A percentile compares a stretch with the other conserved stretches of the same genome.
phyloP scores from a whole-genome alignment of 2,797 vertebrate species.

The Microhierax caerulescens region DNA sequence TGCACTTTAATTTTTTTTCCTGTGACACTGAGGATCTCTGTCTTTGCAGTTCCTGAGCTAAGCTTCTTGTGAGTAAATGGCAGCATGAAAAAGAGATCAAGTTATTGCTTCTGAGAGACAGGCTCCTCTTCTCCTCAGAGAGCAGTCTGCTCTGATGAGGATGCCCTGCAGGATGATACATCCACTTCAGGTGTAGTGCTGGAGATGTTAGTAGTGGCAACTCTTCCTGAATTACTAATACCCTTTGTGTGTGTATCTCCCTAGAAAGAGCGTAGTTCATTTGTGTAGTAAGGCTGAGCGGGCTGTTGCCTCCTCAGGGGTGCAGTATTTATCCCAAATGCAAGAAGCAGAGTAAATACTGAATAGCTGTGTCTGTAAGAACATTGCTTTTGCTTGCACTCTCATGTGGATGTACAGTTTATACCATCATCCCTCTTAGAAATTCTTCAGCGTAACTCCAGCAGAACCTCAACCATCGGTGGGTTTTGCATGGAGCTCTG shows the following conservation, averaged over 20 bases:
- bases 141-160: background rate
- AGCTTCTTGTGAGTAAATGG: background rate
- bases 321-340: background rate
- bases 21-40: background rate
- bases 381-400: background rate
- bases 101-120: background rate
- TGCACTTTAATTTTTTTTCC: background rate
- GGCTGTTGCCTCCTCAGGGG: background rate
- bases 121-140: background rate
- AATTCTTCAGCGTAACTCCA: background rate
- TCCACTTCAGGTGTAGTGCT: background rate
- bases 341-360: background rate
- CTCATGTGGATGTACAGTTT: background rate
- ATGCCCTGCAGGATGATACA: background rate
- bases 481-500: background rate
- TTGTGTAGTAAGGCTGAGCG: background rate
- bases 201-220: background rate
- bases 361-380: background rate
- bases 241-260: rapidly evolving
- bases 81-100: background rate
- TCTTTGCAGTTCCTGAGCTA: background rate
- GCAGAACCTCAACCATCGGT: background rate
- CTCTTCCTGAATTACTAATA: background rate
- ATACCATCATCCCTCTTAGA: background rate
- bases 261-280: background rate